Percentiles rank a stretch among this genome's conserved stretches.
phyloP scores from a whole-genome alignment of 2,888 invertebrate species.

The Euplagia quadripunctaria region DNA sequence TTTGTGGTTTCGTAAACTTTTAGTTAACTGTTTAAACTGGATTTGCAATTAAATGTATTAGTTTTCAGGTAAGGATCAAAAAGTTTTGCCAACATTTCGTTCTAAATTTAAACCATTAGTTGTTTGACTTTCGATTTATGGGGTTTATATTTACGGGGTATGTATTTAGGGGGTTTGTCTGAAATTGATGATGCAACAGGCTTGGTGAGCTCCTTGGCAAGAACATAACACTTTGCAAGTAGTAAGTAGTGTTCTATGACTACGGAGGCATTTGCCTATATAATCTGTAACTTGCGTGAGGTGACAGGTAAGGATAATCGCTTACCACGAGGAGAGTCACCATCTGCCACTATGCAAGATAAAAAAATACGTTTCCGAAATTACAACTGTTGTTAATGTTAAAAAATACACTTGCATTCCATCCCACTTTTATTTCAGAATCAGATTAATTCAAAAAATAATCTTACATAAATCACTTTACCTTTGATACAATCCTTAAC shows the following conservation, averaged over 20 bases:
- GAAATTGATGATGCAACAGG: background rate
- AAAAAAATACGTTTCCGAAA: background rate
- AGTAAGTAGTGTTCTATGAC: too few relatives aligned
- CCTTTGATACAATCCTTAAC: slow-evolving; percentile 16
- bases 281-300: too few relatives aligned
- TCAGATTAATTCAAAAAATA: slow-evolving; percentile 10
- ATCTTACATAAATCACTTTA: slow-evolving; percentile 15
- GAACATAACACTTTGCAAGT: background rate
- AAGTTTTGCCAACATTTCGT: background rate
- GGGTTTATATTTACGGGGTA: too few relatives aligned
- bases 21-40: slow-evolving; percentile 23
- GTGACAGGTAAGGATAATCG: background rate
- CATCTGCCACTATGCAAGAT: too few relatives aligned
- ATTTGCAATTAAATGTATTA: slow-evolving; percentile 19
- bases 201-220: background rate
- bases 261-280: too few relatives aligned
- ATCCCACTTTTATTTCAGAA: background rate
- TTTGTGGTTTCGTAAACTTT: slow-evolving; percentile 39
- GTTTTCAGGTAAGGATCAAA: background rate
- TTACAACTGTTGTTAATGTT: background rate
- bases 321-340: too few relatives aligned
- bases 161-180: background rate
- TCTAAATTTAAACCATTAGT: background rate
- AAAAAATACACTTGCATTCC: background rate
- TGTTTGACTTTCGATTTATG: background rate